Percentiles rank a stretch among this genome's conserved stretches.
phyloP scores from a whole-genome alignment of 2,888 invertebrate genomes.

The Ypsolopha scabrella region DNA sequence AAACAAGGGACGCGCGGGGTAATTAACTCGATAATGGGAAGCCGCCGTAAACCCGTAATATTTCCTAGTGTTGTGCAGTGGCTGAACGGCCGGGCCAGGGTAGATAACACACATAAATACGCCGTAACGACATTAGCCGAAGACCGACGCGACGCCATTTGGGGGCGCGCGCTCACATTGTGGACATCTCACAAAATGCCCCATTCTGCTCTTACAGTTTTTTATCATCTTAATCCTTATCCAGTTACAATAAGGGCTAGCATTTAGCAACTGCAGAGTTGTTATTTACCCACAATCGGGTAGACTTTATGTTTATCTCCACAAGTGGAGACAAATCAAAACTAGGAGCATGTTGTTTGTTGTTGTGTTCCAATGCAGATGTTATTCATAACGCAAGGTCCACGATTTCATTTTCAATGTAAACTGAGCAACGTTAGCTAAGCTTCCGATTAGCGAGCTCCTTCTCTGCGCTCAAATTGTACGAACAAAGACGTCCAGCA shows the following conservation, averaged over 20 bases:
- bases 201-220: background rate
- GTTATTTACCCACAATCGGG: background rate
- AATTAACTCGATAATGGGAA: slow-evolving; percentile 1
- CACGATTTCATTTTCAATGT: too few relatives aligned
- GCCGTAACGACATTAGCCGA: slow-evolving; percentile 3
- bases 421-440: too few relatives aligned
- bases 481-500: too few relatives aligned
- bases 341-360: background rate
- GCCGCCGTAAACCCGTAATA: background rate
- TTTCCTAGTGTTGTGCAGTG: background rate
- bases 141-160: background rate
- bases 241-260: background rate
- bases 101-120: slow-evolving; percentile 6
- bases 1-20: background rate
- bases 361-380: background rate
- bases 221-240: background rate
- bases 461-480: too few relatives aligned
- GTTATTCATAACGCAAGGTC: too few relatives aligned
- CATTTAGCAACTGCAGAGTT: background rate
- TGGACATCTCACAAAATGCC: slow-evolving; percentile 3
- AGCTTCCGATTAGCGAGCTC: too few relatives aligned
- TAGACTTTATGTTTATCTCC: background rate
- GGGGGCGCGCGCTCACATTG: slow-evolving; percentile 2
- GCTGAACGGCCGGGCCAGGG: background rate
- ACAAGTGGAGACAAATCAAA: background rate